Conservation (phyloP, 1,140 invertebrate species). For the Heliconius eleuchia region DNA sequence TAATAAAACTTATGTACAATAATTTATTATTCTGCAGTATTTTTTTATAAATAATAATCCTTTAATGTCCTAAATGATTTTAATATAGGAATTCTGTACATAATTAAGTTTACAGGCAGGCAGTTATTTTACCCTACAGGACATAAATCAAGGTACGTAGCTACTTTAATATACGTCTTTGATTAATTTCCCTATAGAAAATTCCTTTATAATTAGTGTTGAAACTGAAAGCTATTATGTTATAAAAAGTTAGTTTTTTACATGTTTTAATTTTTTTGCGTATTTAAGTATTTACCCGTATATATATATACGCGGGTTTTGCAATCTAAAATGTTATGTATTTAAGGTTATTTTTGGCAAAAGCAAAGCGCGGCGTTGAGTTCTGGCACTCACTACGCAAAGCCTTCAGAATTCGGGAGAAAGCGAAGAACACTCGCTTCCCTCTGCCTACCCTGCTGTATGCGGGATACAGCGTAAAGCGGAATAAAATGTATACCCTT, state of each 20-base stretch:
- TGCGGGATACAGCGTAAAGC: too few relatives aligned
- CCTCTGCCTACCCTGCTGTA: too few relatives aligned
- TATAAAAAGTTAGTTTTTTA: not conserved
- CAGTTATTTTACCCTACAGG: not conserved
- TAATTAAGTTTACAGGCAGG: not conserved
- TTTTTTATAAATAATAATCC: not conserved
- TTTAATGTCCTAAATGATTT: not conserved
- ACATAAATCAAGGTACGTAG: conserved; percentile 17
- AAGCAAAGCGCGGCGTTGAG: too few relatives aligned
- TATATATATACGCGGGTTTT: too few relatives aligned
- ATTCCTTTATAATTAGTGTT: conserved; percentile 20
- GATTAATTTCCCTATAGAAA: conserved; percentile 22
- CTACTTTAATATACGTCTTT: conserved; percentile 20
- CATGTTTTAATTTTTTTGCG: not conserved
- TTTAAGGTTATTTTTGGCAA: too few relatives aligned
- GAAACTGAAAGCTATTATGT: not conserved
- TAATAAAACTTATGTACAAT: too few relatives aligned
- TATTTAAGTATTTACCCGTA: not conserved
- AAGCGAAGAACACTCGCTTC: not conserved
- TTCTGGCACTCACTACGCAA: too few relatives aligned
- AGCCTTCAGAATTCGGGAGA: not conserved
- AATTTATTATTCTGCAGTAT: not conserved
- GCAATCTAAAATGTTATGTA: too few relatives aligned
- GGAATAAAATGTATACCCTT: too few relatives aligned
- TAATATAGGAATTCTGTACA: not conserved